phyloP scores from a whole-genome alignment of 2,113 vertebrate genomes.

The Lamprotornis superbus region DNA sequence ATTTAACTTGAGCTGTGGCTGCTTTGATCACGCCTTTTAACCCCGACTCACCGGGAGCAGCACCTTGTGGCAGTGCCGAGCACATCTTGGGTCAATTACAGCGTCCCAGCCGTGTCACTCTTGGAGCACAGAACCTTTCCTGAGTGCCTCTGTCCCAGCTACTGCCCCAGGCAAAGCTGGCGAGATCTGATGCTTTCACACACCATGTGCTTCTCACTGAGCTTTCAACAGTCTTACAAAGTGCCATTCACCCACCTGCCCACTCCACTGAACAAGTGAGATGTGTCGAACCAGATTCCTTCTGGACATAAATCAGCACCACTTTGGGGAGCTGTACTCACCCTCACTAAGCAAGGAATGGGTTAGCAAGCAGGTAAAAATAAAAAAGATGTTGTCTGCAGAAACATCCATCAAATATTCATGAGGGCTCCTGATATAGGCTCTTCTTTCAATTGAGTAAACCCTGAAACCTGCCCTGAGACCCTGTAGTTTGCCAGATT shows the following conservation, averaged over 20 bases:
- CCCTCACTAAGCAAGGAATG: neutral
- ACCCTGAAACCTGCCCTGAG: neutral
- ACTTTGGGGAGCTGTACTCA: neutral
- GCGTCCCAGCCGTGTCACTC: neutral
- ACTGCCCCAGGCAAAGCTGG: rapidly evolving
- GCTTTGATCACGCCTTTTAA: neutral
- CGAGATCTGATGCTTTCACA: neutral
- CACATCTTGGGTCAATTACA: neutral
- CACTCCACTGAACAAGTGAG: neutral
- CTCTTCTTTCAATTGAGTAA: neutral
- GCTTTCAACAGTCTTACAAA: neutral
- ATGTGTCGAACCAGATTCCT: neutral
- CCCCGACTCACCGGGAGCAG: neutral
- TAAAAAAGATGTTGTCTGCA: neutral
- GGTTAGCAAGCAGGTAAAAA: neutral
- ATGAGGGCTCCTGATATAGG: neutral
- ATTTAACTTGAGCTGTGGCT: neutral
- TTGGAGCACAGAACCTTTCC: neutral
- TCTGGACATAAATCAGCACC: neutral
- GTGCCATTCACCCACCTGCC: neutral
- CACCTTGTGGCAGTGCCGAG: rapidly evolving
- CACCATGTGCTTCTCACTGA: neutral
- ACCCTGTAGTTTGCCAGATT: neutral
- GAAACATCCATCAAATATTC: neutral
- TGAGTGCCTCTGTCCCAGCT: neutral